phyloP scores from a whole-genome alignment of 1,140 invertebrate species.

The Caerostris darwini region DNA sequence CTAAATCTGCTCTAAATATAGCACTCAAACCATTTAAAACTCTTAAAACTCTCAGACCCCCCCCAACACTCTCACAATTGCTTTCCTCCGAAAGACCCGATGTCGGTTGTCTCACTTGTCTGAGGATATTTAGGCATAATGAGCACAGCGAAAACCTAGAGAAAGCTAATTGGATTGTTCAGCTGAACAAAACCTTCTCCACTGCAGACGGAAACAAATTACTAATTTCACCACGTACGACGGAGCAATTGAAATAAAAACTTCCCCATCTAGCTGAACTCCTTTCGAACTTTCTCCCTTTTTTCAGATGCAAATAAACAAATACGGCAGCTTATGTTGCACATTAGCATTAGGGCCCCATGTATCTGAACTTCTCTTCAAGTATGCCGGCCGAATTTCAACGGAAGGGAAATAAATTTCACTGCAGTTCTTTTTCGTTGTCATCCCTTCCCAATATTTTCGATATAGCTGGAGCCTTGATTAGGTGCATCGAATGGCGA shows the following conservation, averaged over 20 bases:
- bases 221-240: constrained; percentile 46
- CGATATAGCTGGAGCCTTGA: constrained; percentile 13
- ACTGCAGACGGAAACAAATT: constrained; percentile 41
- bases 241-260: constrained; percentile 44
- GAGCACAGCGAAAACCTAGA: background rate
- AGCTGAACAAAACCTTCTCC: background rate
- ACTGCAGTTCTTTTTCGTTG: background rate
- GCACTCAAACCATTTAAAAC: too few relatives aligned
- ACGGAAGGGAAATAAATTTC: background rate
- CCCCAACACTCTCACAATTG: too few relatives aligned
- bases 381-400: constrained; percentile 18
- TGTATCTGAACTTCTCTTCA: constrained; percentile 50
- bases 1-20: too few relatives aligned
- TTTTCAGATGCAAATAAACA: constrained; percentile 62
- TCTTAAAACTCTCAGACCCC: too few relatives aligned
- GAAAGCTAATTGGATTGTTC: background rate
- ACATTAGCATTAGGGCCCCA: constrained; percentile 34
- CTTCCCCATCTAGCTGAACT: too few relatives aligned
- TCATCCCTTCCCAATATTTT: background rate
- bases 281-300: background rate
- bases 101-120: background rate
- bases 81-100: too few relatives aligned
- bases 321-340: constrained; percentile 39
- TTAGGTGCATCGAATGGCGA: constrained; percentile 54
- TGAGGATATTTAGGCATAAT: background rate